Conservation (phyloP, 2,888 invertebrate species). For the Chouioia cunea region DNA sequence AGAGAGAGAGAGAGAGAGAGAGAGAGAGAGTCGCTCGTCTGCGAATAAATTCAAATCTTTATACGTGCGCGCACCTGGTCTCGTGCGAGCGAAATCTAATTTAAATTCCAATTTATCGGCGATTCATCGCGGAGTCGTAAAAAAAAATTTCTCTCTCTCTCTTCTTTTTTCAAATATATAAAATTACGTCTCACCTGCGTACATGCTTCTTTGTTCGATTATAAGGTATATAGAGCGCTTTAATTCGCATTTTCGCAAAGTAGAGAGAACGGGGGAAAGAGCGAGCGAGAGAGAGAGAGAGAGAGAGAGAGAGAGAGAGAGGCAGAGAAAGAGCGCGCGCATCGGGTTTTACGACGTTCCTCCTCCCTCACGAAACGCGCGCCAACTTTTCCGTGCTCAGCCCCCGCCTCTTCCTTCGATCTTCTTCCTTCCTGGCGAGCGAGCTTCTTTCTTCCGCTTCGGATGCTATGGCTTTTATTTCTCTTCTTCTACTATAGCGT, state of each 20-base stretch:
- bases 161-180: constrained; percentile 37
- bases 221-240: constrained; percentile 50
- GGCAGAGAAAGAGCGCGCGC: constrained; percentile 55
- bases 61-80: constrained; percentile 24
- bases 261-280: too few relatives aligned
- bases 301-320: background rate
- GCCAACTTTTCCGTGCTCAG: constrained; percentile 32
- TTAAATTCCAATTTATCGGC: constrained; percentile 49
- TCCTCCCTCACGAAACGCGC: constrained; percentile 23
- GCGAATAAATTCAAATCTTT: constrained; percentile 46
- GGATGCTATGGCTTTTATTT: constrained; percentile 41
- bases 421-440: constrained; percentile 39
- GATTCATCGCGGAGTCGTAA: constrained; percentile 35
- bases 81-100: constrained; percentile 37
- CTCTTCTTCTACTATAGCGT: constrained; percentile 42
- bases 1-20: constrained; percentile 1
- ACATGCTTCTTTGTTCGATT: constrained; percentile 23
- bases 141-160: constrained; percentile 33
- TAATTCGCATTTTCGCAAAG: constrained; percentile 65
- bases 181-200: constrained; percentile 34
- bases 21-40: constrained; percentile 42
- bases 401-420: constrained; percentile 45
- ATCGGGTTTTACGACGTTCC: constrained; percentile 53
- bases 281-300: too few relatives aligned
- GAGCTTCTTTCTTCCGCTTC: constrained; percentile 50